A percentile compares a stretch with the other conserved stretches of the same genome.
phyloP scores from a whole-genome alignment of 64 coral and sea anemone genomes.

The Actinia equina region DNA sequence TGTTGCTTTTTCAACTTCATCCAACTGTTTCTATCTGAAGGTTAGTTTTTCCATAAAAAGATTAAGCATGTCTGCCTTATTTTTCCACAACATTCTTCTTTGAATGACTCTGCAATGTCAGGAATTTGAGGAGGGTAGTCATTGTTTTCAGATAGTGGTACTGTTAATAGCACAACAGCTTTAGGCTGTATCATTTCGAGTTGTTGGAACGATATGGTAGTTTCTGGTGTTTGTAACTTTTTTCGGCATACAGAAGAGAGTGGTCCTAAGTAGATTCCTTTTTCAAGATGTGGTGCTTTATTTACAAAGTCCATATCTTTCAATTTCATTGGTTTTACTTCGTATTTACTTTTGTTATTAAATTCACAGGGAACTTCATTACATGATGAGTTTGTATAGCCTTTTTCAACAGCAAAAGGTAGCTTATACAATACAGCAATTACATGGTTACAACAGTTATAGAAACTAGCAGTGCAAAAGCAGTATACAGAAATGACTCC shows the following conservation, averaged over 20 bases:
- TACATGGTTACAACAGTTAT: constrained; percentile 35
- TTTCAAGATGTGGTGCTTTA: constrained; percentile 37
- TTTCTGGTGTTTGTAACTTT: not conserved
- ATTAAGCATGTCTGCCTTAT: constrained; percentile 31
- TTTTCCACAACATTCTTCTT: constrained; percentile 27
- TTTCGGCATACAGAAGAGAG: not conserved
- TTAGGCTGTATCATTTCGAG: constrained; percentile 34
- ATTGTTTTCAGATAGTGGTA: constrained; percentile 36
- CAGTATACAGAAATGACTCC: constrained; percentile 48
- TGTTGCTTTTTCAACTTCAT: constrained; percentile 47
- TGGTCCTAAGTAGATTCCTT: not conserved
- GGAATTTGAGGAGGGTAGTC: constrained; percentile 15
- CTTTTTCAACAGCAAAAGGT: constrained; percentile 13
- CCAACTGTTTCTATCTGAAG: constrained; percentile 19
- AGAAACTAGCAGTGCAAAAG: constrained; percentile 41
- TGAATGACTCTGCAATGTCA: constrained; percentile 33
- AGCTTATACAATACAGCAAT: constrained; percentile 40
- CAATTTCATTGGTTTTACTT: constrained; percentile 39
- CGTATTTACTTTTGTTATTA: not conserved
- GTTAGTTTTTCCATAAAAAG: constrained; percentile 37
- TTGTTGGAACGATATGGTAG: constrained; percentile 19
- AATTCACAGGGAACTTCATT: constrained; percentile 19
- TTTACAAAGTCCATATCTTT: constrained; percentile 51
- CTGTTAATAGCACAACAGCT: constrained; percentile 41
- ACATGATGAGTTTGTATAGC: constrained; percentile 34